These are phyloP conservation scores for Myanophis thanlyinensis DNA, from an alignment of 2,113 vertebrate genomes.

Conservation along the genomic window DNA sequence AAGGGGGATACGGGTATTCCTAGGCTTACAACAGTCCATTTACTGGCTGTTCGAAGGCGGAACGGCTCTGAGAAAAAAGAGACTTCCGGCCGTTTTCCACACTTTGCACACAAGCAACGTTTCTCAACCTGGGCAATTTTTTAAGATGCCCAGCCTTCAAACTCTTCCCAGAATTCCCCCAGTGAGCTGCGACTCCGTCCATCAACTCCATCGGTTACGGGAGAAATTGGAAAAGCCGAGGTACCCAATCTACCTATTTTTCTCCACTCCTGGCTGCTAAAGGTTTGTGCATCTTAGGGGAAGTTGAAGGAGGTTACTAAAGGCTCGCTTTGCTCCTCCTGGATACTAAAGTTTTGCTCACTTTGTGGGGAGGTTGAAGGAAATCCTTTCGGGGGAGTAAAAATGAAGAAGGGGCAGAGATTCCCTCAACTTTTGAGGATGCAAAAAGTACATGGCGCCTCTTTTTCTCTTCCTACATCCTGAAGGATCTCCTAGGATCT, in stretches of 20 bases:
- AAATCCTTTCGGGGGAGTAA: not conserved
- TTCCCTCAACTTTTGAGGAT: not conserved
- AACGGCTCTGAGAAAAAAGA: not conserved
- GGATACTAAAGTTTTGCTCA: not conserved
- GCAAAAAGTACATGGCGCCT: not conserved
- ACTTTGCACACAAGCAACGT: not conserved
- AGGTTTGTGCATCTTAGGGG: not conserved
- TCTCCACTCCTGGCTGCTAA: not conserved
- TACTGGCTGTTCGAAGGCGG: not conserved
- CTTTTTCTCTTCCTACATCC: not conserved
- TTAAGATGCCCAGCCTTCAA: not conserved
- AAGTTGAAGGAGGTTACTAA: not conserved
- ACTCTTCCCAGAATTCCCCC: too few species aligned
- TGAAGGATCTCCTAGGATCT: not conserved
- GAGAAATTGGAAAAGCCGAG: not conserved
- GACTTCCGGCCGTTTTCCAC: fast-evolving
- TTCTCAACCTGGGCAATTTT: not conserved
- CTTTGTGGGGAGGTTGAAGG: not conserved
- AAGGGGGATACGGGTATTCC: not conserved
- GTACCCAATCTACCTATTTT: not conserved
- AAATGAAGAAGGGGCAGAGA: not conserved
- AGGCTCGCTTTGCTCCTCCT: too few species aligned
- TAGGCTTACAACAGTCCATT: fast-evolving
- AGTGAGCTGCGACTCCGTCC: not conserved
- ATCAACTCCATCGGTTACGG: not conserved